Evolutionary conservation across 2,888 invertebrate genomes (phyloP), one percentile per base, ranked within the genome.

Genomic region (Nomada fabriciana): DNA sequence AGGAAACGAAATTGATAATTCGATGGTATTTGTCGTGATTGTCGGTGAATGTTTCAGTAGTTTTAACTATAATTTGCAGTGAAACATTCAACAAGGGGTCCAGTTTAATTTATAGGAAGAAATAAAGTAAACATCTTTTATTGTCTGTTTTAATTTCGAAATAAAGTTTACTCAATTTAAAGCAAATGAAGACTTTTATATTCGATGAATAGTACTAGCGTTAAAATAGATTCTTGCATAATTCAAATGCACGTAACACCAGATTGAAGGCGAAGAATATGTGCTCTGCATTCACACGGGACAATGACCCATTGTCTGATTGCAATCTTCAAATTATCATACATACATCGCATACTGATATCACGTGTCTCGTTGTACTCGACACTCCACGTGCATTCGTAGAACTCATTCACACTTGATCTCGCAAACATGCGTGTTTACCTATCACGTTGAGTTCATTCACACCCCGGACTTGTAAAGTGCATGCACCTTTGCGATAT

Each of bases 361-460:
- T 71, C 61, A 20, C 18, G 42, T 71, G 9, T 63, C 53, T 63
- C 36, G 42, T 53, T 61, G 29, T 23, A 25, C 61, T 25, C 47
- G 29, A 73, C 47, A 71, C 23, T 25, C 18, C 36, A 43, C 61
- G 53, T 53, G 52, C 53, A 42, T 71, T 71, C 71, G 23, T 53
- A 61, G 71, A 71, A 71, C 52, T 3, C 71, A 42, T 71, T 71
- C 61, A 42, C 42, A 63, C 61, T 61, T 15, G 71, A 61, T 42
- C 42, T 7, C 2, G 50, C 52, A 13, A 71, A 69, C 69, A 47
- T 9, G 23, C 59, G 13, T 59, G 47, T 59, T 55, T 69, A 42
- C 9, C 9, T 69, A 47, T 69, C 69, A 23, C 47, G 47, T 47
- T 29, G 47, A 47, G 69, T 59, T 69, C 69, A 59, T 59, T 69